These are phyloP conservation scores for Hirudinaria manillensis DNA, from an alignment of 2,888 invertebrate species.

Conservation along the genomic window DNA sequence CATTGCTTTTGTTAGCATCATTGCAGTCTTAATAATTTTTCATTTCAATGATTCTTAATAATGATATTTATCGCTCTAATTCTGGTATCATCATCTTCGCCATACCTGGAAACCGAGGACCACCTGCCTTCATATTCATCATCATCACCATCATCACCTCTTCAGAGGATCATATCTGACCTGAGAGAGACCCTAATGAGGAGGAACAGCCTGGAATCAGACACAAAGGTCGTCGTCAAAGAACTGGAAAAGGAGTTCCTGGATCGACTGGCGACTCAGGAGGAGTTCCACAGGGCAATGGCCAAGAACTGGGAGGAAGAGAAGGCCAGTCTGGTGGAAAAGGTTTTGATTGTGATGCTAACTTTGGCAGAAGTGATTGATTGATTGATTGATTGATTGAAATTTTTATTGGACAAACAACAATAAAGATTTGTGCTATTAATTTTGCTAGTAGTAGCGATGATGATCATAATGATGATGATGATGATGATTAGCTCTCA, in stretches of 20 bases:
- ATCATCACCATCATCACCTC: too few relatives aligned
- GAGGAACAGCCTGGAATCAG: too few relatives aligned
- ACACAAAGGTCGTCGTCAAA: too few relatives aligned
- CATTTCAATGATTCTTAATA: neutral
- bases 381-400: neutral
- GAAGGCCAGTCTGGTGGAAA: neutral
- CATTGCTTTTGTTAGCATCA: neutral
- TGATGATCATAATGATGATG: neutral
- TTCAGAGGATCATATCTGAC: too few relatives aligned
- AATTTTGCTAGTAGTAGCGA: neutral
- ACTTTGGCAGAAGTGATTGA: neutral
- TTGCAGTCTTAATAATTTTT: neutral
- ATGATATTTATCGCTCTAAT: neutral
- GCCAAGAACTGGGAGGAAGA: constrained; percentile 1
- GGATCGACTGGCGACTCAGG: constrained; percentile 6
- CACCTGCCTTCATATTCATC: too few relatives aligned
- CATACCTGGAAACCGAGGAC: too few relatives aligned
- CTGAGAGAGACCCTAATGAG: too few relatives aligned
- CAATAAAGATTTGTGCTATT: too few relatives aligned
- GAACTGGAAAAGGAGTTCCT: too few relatives aligned
- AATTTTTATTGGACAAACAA: too few relatives aligned
- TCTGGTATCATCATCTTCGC: neutral
- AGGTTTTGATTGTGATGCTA: neutral
- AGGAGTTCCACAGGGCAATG: constrained; percentile 1
- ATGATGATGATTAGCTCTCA: constrained; percentile 1